Conservation (phyloP, 2,888 invertebrate genomes). For the Cyclophora albipunctata region DNA sequence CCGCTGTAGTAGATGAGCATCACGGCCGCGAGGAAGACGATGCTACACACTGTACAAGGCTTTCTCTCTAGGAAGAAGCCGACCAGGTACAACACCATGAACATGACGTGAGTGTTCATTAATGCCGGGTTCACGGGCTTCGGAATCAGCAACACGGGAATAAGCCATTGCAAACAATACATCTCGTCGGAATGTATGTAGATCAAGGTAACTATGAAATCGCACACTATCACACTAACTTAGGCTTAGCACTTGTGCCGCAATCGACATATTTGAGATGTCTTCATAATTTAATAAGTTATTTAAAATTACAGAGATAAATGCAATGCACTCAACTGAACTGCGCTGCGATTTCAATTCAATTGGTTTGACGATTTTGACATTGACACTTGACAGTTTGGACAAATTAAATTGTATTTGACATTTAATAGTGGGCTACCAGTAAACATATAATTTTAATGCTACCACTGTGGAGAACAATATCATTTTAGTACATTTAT, state of each 20-base stretch:
- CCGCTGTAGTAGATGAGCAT: slow-evolving; percentile 97
- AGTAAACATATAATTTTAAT: no score
- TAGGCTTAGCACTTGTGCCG: slow-evolving; percentile 29
- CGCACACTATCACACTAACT: slow-evolving; percentile 17
- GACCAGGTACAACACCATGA: slow-evolving; percentile 95
- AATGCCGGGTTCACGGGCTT: slow-evolving; percentile 98
- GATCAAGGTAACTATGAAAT: slow-evolving; percentile 22
- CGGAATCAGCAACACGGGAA: slow-evolving; percentile 96
- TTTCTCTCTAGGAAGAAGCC: slow-evolving; percentile 97
- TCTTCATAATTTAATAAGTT: slow-evolving; percentile 28
- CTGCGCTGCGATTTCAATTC: no score
- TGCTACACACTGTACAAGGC: slow-evolving; percentile 97
- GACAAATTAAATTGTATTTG: no score
- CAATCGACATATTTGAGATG: slow-evolving; percentile 52
- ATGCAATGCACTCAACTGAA: slow-evolving; percentile 5
- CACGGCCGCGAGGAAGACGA: slow-evolving; percentile 95
- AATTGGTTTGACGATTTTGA: no score
- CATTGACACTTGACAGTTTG: no score
- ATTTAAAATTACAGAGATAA: slow-evolving; percentile 14
- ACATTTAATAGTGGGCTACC: no score
- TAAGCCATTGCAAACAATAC: slow-evolving; percentile 98
- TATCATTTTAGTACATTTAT: no score
- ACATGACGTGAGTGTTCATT: slow-evolving; percentile 97
- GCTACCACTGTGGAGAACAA: no score
- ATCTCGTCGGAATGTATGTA: slow-evolving; percentile 64